phyloP scores from a whole-genome alignment of 2,113 vertebrate genomes.

The Channa argus region DNA sequence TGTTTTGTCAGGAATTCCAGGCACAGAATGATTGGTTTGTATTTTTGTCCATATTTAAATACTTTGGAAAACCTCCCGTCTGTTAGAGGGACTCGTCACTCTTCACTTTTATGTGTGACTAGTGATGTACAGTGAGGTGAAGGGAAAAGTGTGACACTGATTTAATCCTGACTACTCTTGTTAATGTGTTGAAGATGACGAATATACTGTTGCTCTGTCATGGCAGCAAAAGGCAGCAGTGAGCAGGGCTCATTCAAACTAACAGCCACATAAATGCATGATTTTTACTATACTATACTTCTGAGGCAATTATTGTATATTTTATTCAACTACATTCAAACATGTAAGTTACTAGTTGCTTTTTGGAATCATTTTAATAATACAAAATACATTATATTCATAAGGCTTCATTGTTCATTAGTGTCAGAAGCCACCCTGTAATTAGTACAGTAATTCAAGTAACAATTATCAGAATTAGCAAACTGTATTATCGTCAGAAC shows the following conservation, averaged over 20 bases:
- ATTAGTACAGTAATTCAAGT: too few species aligned
- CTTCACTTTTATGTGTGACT: conserved; percentile 27
- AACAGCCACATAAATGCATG: too few species aligned
- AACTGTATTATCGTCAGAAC: too few species aligned
- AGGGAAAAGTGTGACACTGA: conserved; percentile 27
- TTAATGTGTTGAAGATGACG: not conserved
- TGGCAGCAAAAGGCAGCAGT: not conserved
- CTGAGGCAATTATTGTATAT: too few species aligned
- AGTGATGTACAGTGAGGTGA: conserved; percentile 35
- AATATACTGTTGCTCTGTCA: not conserved
- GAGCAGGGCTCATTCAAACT: not conserved
- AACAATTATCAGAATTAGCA: too few species aligned
- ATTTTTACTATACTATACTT: too few species aligned
- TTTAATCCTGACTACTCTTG: conserved; percentile 9
- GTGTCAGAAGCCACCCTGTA: too few species aligned
- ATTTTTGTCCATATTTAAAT: conserved; percentile 33
- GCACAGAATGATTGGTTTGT: not conserved
- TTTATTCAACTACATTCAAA: too few species aligned
- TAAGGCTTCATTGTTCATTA: too few species aligned
- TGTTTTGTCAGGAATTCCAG: conserved; percentile 28
- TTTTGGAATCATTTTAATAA: too few species aligned
- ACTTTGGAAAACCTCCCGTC: conserved; percentile 17
- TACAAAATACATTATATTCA: too few species aligned
- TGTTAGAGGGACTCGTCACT: conserved; percentile 1
- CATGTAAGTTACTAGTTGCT: too few species aligned